Evolutionary conservation across 2,888 invertebrate species (phyloP).

Genomic region (Mimachlamys varia): DNA sequence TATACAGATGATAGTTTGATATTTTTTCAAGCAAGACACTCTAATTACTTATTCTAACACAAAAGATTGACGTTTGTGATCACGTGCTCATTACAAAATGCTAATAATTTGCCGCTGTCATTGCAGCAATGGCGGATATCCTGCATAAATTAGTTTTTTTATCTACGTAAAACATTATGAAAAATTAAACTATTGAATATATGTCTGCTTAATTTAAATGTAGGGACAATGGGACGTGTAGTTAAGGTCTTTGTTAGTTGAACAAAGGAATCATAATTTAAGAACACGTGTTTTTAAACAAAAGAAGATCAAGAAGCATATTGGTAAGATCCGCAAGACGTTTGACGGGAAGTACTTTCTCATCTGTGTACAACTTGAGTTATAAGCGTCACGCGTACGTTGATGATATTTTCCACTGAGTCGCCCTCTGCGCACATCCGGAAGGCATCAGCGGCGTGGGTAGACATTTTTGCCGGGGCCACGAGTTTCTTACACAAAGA

Average conservation of each 20-base stretch:
- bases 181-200: not conserved
- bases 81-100: not conserved
- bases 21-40: too few relatives aligned
- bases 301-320: not conserved
- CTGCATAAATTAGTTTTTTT: not conserved
- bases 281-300: slow-evolving; percentile 26
- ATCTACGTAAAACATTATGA: not conserved
- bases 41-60: not conserved
- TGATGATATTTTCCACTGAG: not conserved
- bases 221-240: not conserved
- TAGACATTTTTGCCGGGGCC: slow-evolving; percentile 29
- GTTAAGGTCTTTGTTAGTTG: not conserved
- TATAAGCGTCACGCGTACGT: not conserved
- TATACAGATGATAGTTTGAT: too few relatives aligned
- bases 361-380: not conserved
- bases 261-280: not conserved
- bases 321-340: not conserved
- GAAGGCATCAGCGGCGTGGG: slow-evolving; percentile 31
- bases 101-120: not conserved
- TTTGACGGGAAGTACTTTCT: not conserved
- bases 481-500: slow-evolving; percentile 28
- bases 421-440: slow-evolving; percentile 2
- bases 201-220: not conserved
- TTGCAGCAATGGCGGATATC: slow-evolving; percentile 1
- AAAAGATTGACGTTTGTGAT: not conserved